phyloP scores from a whole-genome alignment of 2,888 invertebrate genomes.

The Lucinisca nassula region DNA sequence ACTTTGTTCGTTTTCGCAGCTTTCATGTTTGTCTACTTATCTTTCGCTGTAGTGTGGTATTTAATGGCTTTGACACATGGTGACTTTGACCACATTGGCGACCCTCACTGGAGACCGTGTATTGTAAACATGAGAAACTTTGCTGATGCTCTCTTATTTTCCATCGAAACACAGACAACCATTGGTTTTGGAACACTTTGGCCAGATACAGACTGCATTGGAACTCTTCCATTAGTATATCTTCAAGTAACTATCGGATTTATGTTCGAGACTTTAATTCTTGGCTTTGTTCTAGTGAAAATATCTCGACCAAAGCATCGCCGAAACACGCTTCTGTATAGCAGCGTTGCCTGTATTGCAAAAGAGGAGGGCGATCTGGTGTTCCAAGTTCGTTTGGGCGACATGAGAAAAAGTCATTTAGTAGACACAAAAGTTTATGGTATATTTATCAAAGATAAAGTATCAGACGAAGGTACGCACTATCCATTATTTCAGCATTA shows the following conservation, averaged over 20 bases:
- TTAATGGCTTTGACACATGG: conserved; percentile 86
- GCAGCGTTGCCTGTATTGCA: conserved; percentile 96
- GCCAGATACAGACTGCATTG: conserved; percentile 96
- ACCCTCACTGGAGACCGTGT: conserved; percentile 86
- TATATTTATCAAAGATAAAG: conserved; percentile 95
- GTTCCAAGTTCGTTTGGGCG: conserved; percentile 86
- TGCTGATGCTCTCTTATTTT: conserved; percentile 97
- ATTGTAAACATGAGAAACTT: conserved; percentile 94
- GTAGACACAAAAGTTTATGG: conserved; percentile 96
- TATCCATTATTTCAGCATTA: conserved; percentile 98
- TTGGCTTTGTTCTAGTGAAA: conserved; percentile 96
- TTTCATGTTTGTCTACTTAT: conserved; percentile 95
- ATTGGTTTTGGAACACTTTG: conserved; percentile 96
- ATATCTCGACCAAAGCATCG: conserved; percentile 97
- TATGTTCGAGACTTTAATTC: conserved; percentile 91
- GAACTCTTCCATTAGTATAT: conserved; percentile 96
- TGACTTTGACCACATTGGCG: conserved; percentile 83
- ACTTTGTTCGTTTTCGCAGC: conserved; percentile 96
- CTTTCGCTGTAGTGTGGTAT: conserved; percentile 91
- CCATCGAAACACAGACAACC: conserved; percentile 98
- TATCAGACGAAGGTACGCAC: conserved; percentile 96
- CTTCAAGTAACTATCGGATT: conserved; percentile 97
- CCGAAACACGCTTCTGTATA: conserved; percentile 97
- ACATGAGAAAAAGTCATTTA: conserved; percentile 87
- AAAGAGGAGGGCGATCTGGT: conserved; percentile 86